These are phyloP conservation scores for Drosophila melanica DNA, from an alignment of 1,140 invertebrate species.

Conservation along the genomic window DNA sequence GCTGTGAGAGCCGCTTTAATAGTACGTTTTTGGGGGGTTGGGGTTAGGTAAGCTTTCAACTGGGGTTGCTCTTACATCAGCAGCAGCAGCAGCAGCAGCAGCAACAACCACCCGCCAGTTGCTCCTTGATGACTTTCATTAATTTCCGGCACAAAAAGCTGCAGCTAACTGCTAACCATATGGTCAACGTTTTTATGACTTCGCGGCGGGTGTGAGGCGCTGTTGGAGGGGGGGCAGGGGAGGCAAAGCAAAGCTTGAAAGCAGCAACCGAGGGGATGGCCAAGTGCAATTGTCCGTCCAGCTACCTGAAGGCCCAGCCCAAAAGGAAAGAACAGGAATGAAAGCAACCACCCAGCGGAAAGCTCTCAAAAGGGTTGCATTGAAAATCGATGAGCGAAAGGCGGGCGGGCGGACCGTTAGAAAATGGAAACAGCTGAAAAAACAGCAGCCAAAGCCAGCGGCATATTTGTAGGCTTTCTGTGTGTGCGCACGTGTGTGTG, in stretches of 20 bases:
- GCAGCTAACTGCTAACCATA: conserved; percentile 25
- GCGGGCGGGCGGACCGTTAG: background rate
- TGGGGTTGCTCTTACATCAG: conserved; percentile 20
- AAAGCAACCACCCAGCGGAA: conserved; percentile 26
- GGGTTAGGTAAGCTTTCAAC: conserved; percentile 8
- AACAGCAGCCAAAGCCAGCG: conserved; percentile 3
- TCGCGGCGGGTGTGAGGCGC: too few species aligned
- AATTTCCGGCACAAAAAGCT: conserved; percentile 34
- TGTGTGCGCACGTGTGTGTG: background rate
- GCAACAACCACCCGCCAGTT: conserved; percentile 17
- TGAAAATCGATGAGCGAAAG: conserved; percentile 33
- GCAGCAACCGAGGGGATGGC: background rate
- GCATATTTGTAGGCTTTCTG: background rate
- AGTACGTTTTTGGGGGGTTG: background rate
- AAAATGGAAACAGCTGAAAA: conserved; percentile 21
- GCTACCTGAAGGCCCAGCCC: background rate
- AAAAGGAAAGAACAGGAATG: background rate
- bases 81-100: conserved; percentile 1
- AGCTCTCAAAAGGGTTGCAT: conserved; percentile 44
- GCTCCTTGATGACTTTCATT: conserved; percentile 38
- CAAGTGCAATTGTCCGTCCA: conserved; percentile 15
- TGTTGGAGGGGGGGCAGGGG: too few species aligned
- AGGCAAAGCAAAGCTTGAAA: background rate
- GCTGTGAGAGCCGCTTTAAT: background rate
- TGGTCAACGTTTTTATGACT: conserved; percentile 10